phyloP scores from a whole-genome alignment of 37 sponge, comb jelly and placozoan species.

The Diacarnus erythraeanus region DNA sequence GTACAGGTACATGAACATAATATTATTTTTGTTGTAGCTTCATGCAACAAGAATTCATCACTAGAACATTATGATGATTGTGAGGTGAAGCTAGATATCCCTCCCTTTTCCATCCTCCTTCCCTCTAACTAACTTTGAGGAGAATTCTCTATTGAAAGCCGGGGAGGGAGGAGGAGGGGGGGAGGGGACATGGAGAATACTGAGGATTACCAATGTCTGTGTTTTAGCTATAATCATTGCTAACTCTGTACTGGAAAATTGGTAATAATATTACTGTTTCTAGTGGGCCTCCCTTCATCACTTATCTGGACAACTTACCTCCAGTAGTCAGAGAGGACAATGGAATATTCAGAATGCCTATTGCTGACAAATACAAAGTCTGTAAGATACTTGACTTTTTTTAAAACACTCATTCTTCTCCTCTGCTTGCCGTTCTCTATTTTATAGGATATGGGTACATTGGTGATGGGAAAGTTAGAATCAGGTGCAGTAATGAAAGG shows the following conservation, averaged over 20 bases:
- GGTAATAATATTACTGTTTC: neutral
- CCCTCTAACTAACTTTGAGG: too few relatives aligned
- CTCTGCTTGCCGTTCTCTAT: neutral
- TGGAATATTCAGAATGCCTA: constrained; percentile 87
- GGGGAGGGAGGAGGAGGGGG: too few relatives aligned
- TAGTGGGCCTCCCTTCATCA: constrained; percentile 90
- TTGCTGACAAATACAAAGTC: constrained; percentile 92
- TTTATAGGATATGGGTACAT: constrained; percentile 94
- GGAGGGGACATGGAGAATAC: too few relatives aligned
- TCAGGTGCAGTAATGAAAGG: constrained; percentile 80
- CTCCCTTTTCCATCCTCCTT: too few relatives aligned
- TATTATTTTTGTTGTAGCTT: too few relatives aligned
- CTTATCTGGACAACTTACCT: constrained; percentile 85
- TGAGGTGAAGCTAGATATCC: too few relatives aligned
- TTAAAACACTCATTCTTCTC: neutral
- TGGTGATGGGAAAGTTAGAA: constrained; percentile 96
- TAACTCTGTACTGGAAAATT: too few relatives aligned
- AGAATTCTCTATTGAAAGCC: too few relatives aligned
- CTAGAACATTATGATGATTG: too few relatives aligned
- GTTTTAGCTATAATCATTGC: too few relatives aligned
- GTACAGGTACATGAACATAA: constrained; percentile 77
- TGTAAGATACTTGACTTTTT: neutral
- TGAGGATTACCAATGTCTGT: neutral
- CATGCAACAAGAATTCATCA: too few relatives aligned
- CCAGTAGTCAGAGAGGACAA: constrained; percentile 69